Evolutionary conservation across 2,113 vertebrate genomes (phyloP).

Genomic region (Gymnogyps californianus): DNA sequence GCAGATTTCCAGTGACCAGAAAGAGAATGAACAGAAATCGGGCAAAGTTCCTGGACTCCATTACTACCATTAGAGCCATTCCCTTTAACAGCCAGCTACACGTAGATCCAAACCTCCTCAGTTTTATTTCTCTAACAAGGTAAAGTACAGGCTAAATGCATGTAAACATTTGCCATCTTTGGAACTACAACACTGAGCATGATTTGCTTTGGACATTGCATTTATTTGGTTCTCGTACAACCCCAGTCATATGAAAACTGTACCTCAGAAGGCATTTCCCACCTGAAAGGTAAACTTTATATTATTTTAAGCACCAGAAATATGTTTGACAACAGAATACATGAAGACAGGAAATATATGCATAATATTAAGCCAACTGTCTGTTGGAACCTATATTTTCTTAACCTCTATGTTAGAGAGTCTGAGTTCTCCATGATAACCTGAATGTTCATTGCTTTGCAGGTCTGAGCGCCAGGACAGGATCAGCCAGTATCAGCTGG

Average conservation of each 20-base stretch:
- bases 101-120: background rate
- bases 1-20: background rate
- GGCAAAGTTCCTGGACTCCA: background rate
- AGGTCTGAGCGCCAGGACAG: background rate
- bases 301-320: background rate
- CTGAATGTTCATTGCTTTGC: background rate
- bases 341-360: background rate
- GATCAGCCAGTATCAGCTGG: background rate
- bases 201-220: background rate
- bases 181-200: background rate
- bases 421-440: background rate
- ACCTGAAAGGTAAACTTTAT: background rate
- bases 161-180: accelerated
- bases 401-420: background rate
- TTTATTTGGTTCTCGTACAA: background rate
- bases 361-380: background rate
- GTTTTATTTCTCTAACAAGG: background rate
- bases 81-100: background rate
- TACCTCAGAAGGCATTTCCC: background rate
- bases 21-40: background rate
- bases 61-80: background rate
- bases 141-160: background rate
- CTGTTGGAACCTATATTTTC: background rate
- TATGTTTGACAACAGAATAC: background rate
- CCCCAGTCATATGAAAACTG: background rate